A percentile compares a stretch with the other conserved stretches of the same genome.
Conservation (phyloP, 1,140 invertebrate genomes). For the Anadara kagoshimensis region DNA sequence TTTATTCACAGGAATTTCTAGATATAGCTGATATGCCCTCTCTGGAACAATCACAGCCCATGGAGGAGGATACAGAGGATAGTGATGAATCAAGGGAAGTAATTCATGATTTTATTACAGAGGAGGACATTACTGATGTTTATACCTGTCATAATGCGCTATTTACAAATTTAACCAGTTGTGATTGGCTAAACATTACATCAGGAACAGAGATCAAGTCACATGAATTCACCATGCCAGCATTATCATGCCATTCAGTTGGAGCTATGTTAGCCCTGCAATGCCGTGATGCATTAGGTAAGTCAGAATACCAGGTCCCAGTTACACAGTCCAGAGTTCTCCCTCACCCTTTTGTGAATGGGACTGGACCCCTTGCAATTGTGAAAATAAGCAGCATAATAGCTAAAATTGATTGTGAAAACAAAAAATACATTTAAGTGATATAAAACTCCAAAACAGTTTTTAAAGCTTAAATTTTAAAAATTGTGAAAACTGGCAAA, state of each 20-base stretch:
- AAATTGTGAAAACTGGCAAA: too few relatives aligned
- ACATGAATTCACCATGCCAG: slow-evolving; percentile 47
- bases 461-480: too few relatives aligned
- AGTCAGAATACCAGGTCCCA: slow-evolving; percentile 14
- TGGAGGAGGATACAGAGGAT: slow-evolving; percentile 20
- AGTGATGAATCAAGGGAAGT: neutral
- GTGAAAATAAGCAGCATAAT: too few relatives aligned
- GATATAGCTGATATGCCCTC: slow-evolving; percentile 64
- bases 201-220: slow-evolving; percentile 11
- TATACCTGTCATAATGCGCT: slow-evolving; percentile 58
- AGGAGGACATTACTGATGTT: slow-evolving; percentile 66
- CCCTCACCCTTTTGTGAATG: too few relatives aligned
- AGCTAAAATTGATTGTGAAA: too few relatives aligned
- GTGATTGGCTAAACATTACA: slow-evolving; percentile 55
- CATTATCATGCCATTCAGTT: slow-evolving; percentile 52
- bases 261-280: slow-evolving; percentile 43
- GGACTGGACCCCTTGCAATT: too few relatives aligned
- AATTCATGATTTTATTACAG: slow-evolving; percentile 49
- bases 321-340: too few relatives aligned
- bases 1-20: slow-evolving; percentile 70
- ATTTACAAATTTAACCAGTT: slow-evolving; percentile 51
- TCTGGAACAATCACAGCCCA: slow-evolving; percentile 43
- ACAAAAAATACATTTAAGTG: too few relatives aligned
- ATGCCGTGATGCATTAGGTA: slow-evolving; percentile 45
- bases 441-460: too few relatives aligned